Conservation (phyloP, 2,888 invertebrate genomes). For the Athalia circularis region DNA sequence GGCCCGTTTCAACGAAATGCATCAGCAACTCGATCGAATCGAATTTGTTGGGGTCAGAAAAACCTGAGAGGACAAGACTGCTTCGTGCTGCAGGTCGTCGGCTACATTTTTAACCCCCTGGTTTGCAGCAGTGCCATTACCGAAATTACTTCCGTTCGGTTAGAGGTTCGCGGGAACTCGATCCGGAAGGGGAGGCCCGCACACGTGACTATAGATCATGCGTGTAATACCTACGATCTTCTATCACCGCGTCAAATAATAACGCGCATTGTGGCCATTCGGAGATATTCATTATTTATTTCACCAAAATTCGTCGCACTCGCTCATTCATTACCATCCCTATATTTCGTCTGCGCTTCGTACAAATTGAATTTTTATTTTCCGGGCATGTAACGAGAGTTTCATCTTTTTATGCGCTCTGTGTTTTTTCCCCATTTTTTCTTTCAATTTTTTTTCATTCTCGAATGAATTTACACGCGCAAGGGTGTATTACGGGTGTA, state of each 20-base stretch:
- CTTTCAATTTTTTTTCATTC: not conserved
- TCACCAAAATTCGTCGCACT: no score
- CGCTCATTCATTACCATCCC: no score
- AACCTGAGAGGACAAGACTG: not conserved
- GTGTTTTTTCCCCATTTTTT: not conserved
- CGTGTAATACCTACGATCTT: no score
- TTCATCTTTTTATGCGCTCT: not conserved
- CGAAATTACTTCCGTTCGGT: slow-evolving; percentile 36
- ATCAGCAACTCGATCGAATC: slow-evolving; percentile 7
- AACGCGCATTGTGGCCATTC: no score
- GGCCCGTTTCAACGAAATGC: slow-evolving; percentile 11
- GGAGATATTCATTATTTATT: no score
- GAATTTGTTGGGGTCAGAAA: slow-evolving; percentile 13
- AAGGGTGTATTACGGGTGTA: not conserved
- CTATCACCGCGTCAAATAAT: no score
- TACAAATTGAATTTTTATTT: no score
- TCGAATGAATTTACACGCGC: slow-evolving; percentile 27
- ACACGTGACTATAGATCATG: no score
- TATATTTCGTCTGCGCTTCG: no score
- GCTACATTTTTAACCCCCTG: slow-evolving; percentile 29
- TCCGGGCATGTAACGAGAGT: no score
- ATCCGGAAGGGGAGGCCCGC: no score
- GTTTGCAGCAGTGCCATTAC: slow-evolving; percentile 34
- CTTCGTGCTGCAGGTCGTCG: slow-evolving; percentile 1
- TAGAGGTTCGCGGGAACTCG: slow-evolving; percentile 18